Base-by-base conservation (phyloP, 2,888 invertebrate species). In the Leucophenga montana region DNA sequence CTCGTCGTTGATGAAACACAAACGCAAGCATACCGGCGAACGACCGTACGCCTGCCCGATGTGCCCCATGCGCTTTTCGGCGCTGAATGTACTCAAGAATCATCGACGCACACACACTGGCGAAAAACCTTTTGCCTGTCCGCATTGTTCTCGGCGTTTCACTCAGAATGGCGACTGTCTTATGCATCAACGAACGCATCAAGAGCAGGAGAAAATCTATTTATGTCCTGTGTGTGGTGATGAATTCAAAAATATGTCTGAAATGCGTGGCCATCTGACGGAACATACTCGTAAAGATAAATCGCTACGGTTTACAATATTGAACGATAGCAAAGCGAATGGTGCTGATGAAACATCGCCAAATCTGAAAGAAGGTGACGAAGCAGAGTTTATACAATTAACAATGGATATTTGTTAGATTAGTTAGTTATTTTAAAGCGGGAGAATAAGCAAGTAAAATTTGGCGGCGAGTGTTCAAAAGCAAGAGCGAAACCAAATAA, bases 21-120 rank as follows among this genome's bases (percentile, higher is more conserved):
- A 90, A 1, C 87, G 92, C 0, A 91, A 90, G 6, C 92, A 92
- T 78, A 91, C 91, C 0, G 92, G 92, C 0, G 92, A 92, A 71
- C 82, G 91, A 0, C 92, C 92, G 0, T 92, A 92, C 75, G 89
- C 89, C 0, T 92, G 92, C 72, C 92, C 92, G 39, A 83, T 91
- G 1, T 92, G 92, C 64, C 89, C 90, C 0, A 90, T 91, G 91
- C 89, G 90, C 0, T 90, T 92, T 67, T 89, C 91, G 0, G 91
- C 91, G 0, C 89, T 92, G 0, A 91, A 91, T 1, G 92, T 92
- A 0, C 80, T 92, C 0, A 92, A 91, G 77, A 92, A 92, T 78
- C 89, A 89, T 75, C 86, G 91, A 0, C 85, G 92, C 0, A 92
- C 91, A 0, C 92, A 92, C 70, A 92, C 92, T 0, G 92, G 92